Evolutionary conservation across 2,113 vertebrate genomes (phyloP).

Genomic region (Ondatra zibethicus): DNA sequence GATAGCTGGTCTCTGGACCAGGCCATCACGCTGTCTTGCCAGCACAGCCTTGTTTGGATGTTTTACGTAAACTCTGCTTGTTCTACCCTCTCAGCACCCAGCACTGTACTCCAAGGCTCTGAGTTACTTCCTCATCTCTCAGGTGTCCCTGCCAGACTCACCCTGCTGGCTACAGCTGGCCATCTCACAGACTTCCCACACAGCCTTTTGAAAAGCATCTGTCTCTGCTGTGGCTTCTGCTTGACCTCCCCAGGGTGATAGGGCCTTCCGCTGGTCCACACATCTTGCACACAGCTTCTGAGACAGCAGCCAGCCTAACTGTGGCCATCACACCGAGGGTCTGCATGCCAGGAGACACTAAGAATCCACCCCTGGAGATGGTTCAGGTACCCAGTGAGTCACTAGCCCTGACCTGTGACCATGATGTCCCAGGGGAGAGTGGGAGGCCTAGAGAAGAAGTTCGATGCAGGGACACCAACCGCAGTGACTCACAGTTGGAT

Average conservation of each 20-base stretch:
- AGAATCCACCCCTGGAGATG: constrained; percentile 17
- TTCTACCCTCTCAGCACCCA: not conserved
- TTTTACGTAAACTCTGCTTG: not conserved
- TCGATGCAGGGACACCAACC: not conserved
- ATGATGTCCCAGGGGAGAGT: constrained; percentile 27
- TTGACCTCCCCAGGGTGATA: not conserved
- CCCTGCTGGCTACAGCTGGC: not conserved
- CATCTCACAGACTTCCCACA: not conserved
- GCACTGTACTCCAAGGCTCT: not conserved
- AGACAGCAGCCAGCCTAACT: not conserved
- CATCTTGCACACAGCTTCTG: not conserved
- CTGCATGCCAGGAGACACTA: not conserved
- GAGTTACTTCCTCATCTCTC: not conserved
- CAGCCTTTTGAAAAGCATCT: not conserved
- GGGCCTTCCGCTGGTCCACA: not conserved
- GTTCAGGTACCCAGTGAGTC: constrained; percentile 63
- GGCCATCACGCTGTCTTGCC: not conserved
- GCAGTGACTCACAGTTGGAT: constrained; percentile 72
- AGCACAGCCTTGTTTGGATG: not conserved
- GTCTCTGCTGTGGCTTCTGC: not conserved
- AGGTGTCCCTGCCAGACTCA: not conserved
- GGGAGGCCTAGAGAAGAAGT: constrained; percentile 36
- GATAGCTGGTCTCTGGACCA: not conserved
- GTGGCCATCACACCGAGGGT: not conserved
- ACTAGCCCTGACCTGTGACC: constrained; percentile 51